Base-by-base conservation (phyloP, 2,888 invertebrate species). In the Neria commutata region DNA sequence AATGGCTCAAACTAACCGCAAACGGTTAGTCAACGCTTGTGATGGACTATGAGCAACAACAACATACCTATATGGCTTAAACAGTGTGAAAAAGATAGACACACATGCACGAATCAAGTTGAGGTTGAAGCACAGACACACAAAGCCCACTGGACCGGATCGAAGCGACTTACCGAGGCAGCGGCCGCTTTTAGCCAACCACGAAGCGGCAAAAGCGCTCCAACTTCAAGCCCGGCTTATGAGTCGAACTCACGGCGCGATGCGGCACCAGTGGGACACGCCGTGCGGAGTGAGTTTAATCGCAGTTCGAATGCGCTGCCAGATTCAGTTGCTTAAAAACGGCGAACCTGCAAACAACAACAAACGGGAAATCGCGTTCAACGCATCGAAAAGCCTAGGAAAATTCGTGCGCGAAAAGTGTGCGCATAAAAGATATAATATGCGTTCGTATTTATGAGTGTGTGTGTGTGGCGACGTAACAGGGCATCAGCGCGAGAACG, bases 241-340 rank as follows among this genome's bases (percentile, higher is more conserved):
- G 4, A 14, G 37, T 14, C 37, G n/a, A 37, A 42, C n/a, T n/a
- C n/a, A n/a, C n/a, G n/a, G n/a, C n/a, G n/a, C n/a, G n/a, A n/a
- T n/a, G n/a, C n/a, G n/a, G n/a, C n/a, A n/a, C n/a, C n/a, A n/a
- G 6, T 14, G 42, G 42, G 21, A 14, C 42, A 11, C 19, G 21
- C 42, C 8, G 14, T 26, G n/a, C 48, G 52, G 60, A 60, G 60
- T 58, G 63, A 57, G 56, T 57, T 64, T 55, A 37, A 46, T 54
- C 58, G 54, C 47, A 21, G 19, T 61, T 53, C 59, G 61, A 61
- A 63, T 56, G 47, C 51, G 45, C 37, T 52, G 14, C 51, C 51
- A 63, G 61, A 64, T 59, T 64, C 58, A 64, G 63, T 64, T 64
- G 61, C 57, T 64, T 59, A 53, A 57, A 59, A 55, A 57, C 63